Evolutionary conservation across 35 echinoderm and acorn worm species (phyloP).

Genomic region (Ophioderma brevispina): DNA sequence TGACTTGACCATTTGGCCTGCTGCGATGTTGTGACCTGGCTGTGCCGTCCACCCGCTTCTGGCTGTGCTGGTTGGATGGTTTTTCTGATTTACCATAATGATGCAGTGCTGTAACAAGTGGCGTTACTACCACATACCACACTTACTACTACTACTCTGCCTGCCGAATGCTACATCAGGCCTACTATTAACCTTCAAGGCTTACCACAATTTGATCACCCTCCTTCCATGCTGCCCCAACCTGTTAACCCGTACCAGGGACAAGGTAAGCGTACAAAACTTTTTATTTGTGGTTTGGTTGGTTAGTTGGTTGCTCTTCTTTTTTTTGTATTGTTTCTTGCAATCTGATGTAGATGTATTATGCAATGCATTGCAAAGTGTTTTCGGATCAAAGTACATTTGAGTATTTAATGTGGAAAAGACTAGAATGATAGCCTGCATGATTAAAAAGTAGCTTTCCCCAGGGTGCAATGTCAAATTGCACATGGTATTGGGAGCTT

Average conservation of each 20-base stretch:
- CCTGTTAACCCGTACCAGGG: constrained; percentile 25
- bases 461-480: too few species aligned
- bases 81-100: not conserved
- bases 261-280: constrained; percentile 53
- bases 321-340: not conserved
- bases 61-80: not conserved
- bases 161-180: not conserved
- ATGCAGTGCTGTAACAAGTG: not conserved
- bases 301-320: not conserved
- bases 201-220: constrained; percentile 5
- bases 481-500: too few species aligned
- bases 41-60: not conserved
- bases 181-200: not conserved
- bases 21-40: not conserved
- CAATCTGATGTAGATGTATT: not conserved
- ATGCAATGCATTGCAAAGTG: not conserved
- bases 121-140: not conserved
- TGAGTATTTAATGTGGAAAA: too few species aligned
- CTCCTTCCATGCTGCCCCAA: constrained; percentile 20
- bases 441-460: too few species aligned
- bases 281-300: not conserved
- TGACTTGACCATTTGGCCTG: not conserved
- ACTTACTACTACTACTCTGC: not conserved
- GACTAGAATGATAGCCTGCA: too few species aligned
- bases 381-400: not conserved